Evolutionary conservation across 1,140 invertebrate genomes (phyloP).

Genomic region (Ectropis grisescens): DNA sequence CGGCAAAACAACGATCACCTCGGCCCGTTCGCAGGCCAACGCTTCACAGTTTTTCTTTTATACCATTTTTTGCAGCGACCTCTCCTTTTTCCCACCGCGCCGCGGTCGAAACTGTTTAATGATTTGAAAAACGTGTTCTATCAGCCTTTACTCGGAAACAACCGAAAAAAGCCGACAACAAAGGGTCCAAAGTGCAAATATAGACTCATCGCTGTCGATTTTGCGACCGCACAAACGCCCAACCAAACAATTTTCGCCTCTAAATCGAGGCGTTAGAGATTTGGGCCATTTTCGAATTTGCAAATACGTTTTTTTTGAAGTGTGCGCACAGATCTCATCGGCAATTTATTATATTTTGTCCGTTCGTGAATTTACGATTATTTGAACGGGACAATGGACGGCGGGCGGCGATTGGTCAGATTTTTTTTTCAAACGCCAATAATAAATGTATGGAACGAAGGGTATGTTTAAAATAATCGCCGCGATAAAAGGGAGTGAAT

Average conservation of each 20-base stretch:
- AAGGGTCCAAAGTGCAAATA: conserved; percentile 64
- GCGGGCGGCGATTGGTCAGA: conserved; percentile 45
- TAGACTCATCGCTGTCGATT: conserved; percentile 33
- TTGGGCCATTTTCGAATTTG: conserved; percentile 1
- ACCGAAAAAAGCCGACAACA: conserved; percentile 66
- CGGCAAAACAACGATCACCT: conserved; percentile 42
- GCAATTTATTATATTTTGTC: conserved; percentile 70
- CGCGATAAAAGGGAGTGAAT: no score
- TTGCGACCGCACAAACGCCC: conserved; percentile 7
- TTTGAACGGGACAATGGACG: conserved; percentile 56
- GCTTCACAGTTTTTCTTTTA: conserved; percentile 32
- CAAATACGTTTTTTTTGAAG: conserved; percentile 25
- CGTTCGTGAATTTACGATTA: conserved; percentile 65
- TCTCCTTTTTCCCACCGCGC: conserved; percentile 47
- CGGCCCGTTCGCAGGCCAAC: conserved; percentile 23
- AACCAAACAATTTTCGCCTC: conserved; percentile 18
- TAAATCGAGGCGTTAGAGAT: conserved; percentile 11
- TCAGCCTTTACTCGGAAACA: conserved; percentile 64
- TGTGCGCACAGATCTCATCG: conserved; percentile 64
- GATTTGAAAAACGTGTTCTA: conserved; percentile 70
- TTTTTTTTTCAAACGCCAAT: conserved; percentile 62
- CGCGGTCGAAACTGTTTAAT: conserved; percentile 67
- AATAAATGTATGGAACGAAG: conserved; percentile 41
- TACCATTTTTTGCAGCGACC: conserved; percentile 38
- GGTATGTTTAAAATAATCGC: no score